Percentiles rank a stretch among this genome's conserved stretches.
phyloP scores from a whole-genome alignment of 2,113 vertebrate species.

The Anguilla rostrata region DNA sequence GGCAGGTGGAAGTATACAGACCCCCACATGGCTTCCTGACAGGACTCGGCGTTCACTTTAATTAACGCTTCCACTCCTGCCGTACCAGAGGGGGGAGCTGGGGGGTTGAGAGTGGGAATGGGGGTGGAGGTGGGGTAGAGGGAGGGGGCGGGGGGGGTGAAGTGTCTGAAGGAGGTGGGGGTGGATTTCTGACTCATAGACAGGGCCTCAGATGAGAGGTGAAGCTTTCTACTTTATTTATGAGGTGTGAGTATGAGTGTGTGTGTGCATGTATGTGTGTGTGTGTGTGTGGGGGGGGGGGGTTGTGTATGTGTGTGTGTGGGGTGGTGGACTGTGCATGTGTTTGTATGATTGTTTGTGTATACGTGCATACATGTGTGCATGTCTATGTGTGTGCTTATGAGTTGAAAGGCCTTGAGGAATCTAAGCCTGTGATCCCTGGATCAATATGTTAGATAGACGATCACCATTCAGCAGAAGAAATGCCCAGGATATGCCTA shows the following conservation, averaged over 20 bases:
- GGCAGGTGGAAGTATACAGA: constrained; percentile 30
- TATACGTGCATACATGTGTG: neutral
- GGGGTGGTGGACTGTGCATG: neutral
- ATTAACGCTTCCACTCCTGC: constrained; percentile 70
- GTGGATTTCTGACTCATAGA: constrained; percentile 71
- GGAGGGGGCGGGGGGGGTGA: constrained; percentile 38
- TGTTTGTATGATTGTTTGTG: constrained; percentile 10
- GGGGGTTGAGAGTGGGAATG: constrained; percentile 30
- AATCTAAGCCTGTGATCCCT: constrained; percentile 2
- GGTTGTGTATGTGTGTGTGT: neutral
- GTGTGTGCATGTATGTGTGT: neutral
- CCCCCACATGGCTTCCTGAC: constrained; percentile 69
- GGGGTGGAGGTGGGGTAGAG: constrained; percentile 60
- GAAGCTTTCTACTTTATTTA: constrained; percentile 68
- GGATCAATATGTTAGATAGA: constrained; percentile 11
- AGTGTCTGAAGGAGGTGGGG: constrained; percentile 55
- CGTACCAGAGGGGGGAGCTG: constrained; percentile 56
- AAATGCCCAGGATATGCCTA: neutral
- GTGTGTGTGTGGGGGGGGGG: neutral
- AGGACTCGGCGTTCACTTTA: constrained; percentile 70
- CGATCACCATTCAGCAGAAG: neutral
- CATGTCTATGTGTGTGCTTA: constrained; percentile 32
- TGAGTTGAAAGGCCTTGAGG: neutral
- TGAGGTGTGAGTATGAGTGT: constrained; percentile 45
- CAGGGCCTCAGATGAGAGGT: constrained; percentile 46